Percentiles rank a stretch among this genome's conserved stretches.
Conservation (phyloP, 2,113 vertebrate genomes). For the Toxotes chatareus region DNA sequence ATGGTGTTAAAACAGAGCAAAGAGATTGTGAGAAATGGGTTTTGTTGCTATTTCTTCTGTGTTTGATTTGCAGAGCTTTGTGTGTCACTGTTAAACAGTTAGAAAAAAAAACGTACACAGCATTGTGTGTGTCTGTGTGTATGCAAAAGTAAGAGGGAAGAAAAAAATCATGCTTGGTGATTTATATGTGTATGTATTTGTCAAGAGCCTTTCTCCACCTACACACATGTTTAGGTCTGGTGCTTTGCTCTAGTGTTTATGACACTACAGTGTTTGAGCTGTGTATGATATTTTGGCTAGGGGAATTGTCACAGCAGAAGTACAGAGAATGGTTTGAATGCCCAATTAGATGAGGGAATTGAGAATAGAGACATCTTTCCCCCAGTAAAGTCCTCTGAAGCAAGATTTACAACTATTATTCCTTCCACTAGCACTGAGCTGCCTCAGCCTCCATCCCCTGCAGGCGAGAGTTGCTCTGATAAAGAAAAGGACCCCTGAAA, state of each 20-base stretch:
- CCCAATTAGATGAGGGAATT: conserved; percentile 62
- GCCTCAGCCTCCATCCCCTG: conserved; percentile 19
- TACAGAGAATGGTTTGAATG: conserved; percentile 51
- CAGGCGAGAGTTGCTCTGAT: conserved; percentile 18
- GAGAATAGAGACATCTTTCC: conserved; percentile 38
- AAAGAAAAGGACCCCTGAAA: conserved; percentile 24
- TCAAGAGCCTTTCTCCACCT: conserved; percentile 23
- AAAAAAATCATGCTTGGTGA: neutral
- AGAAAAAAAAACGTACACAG: neutral
- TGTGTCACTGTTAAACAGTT: neutral
- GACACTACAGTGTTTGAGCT: conserved; percentile 6
- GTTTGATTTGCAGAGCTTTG: conserved; percentile 51
- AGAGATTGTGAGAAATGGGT: conserved; percentile 48
- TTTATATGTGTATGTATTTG: conserved; percentile 22
- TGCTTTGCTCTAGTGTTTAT: conserved; percentile 4
- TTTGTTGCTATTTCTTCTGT: conserved; percentile 39
- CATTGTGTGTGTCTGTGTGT: neutral
- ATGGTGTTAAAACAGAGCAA: conserved; percentile 57
- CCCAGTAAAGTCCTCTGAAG: conserved; percentile 46
- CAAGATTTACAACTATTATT: conserved; percentile 57
- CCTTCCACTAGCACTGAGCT: conserved; percentile 9
- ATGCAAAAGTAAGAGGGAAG: neutral
- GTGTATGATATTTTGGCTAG: neutral
- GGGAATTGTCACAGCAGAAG: conserved; percentile 40
- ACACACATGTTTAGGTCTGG: neutral